Base-by-base conservation (phyloP, 2,113 vertebrate genomes). In the Cyanoderma ruficeps region DNA sequence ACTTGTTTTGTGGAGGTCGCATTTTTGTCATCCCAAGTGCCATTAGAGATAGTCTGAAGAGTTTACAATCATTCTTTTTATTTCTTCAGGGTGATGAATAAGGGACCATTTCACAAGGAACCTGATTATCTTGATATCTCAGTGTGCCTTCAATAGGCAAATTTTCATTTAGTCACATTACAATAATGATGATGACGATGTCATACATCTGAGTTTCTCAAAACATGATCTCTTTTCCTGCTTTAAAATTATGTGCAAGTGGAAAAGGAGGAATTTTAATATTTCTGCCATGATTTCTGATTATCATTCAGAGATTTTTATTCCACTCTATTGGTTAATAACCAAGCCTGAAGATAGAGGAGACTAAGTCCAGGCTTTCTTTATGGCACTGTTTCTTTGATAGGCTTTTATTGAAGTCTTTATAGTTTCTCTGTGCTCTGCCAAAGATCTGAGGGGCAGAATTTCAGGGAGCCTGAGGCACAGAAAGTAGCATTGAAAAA, bases 1-100 rank as follows among this genome's bases (percentile, higher is more conserved):
- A 75, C 30, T 88, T 92, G 20, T 84, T 95, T 96, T 90, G 63
- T 87, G 85, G 50, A 76, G 49, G 52, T 83, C 93, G 63, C 31
- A 47, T 57, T 90, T 91, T 87, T 96, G 42, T 44, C 56, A 64
- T 71, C 78, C 77, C 47, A 67, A 31, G 13, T 87, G 41, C 31
- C 23, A 28, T 89, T 64, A 81, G 47, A 79, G 33, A 47, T 68
- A 75, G 39, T 17, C 42, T 75, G 39, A 84, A 60, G 67, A 92
- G 44, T 68, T 87, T 70, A 55, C 17, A 63, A 75, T 20, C 28
- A 11, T 77, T 71, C 28, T 75, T 83, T 87, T 80, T 41, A 42
- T 92, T 84, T 39, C 31, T 68, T 86, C 24, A 15, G 24, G 25
- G 22, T 72, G 41, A 70, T 44, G 31, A 90, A 52, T 14, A n/a